Percentiles rank a stretch among this genome's conserved stretches.
Evolutionary conservation across 2,113 vertebrate species (phyloP).

Genomic region (Archocentrus centrarchus): DNA sequence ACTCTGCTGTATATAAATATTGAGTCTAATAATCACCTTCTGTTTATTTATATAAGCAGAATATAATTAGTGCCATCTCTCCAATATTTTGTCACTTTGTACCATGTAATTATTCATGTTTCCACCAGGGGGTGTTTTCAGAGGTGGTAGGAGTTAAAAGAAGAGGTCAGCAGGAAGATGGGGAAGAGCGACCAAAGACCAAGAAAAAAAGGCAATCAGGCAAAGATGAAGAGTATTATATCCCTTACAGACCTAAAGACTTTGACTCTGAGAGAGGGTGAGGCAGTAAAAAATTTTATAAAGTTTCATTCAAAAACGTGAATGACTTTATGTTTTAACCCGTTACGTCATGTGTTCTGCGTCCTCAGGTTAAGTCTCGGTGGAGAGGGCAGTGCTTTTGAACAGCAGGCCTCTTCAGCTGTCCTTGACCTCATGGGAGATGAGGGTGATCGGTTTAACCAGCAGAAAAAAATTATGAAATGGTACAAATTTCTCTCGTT

Average conservation of each 20-base stretch:
- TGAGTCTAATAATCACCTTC: too few species aligned
- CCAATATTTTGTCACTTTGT: not conserved
- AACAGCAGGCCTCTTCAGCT: conserved; percentile 89
- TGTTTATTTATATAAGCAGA: too few species aligned
- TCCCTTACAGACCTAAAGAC: conserved; percentile 94
- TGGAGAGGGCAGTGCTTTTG: conserved; percentile 82
- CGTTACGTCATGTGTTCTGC: not conserved
- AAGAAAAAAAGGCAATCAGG: conserved; percentile 60
- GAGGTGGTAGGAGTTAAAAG: conserved; percentile 83
- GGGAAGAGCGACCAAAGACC: conserved; percentile 60
- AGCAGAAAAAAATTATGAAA: conserved; percentile 85
- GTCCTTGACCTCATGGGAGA: conserved; percentile 93
- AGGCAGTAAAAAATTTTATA: conserved; percentile 5
- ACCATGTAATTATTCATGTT: not conserved
- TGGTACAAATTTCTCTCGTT: conserved; percentile 78
- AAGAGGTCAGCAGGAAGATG: conserved; percentile 47
- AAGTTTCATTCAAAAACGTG: not conserved
- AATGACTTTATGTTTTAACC: not conserved
- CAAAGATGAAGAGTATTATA: conserved; percentile 86
- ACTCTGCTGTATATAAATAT: too few species aligned
- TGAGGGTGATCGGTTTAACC: conserved; percentile 80
- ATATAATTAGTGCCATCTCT: not conserved
- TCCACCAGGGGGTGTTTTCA: conserved; percentile 86
- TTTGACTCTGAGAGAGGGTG: conserved; percentile 94
- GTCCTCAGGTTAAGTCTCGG: conserved; percentile 84